Conservation (phyloP, 2,888 invertebrate species). For the Syrphus vitripennis region DNA sequence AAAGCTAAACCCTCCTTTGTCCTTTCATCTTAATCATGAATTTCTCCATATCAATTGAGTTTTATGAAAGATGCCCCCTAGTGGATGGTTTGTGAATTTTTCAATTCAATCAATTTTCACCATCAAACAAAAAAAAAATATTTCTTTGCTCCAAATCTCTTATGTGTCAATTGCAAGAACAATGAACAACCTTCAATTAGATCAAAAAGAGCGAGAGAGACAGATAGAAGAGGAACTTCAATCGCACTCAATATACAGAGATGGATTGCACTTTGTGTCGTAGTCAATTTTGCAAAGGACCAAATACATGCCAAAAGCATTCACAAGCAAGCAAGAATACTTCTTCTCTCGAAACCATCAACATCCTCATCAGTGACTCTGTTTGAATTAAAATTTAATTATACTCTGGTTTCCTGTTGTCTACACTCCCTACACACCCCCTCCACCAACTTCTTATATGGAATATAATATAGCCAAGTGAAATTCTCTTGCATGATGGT, state of each 20-base stretch:
- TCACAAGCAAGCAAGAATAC: slow-evolving; percentile 4
- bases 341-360: neutral
- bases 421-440: neutral
- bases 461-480: neutral
- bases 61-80: neutral
- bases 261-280: neutral
- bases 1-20: neutral
- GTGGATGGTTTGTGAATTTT: neutral
- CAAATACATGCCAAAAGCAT: slow-evolving; percentile 2
- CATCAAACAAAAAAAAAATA: no score
- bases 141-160: neutral
- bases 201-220: neutral
- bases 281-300: slow-evolving; percentile 2
- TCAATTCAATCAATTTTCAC: neutral
- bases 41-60: neutral
- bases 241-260: neutral
- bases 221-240: neutral
- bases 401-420: slow-evolving; percentile 4
- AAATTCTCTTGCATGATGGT: neutral
- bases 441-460: no score
- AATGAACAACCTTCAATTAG: neutral
- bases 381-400: slow-evolving; percentile 52
- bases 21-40: neutral
- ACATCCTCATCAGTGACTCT: slow-evolving; percentile 10
- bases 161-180: neutral